Base-by-base conservation (phyloP, 2,113 vertebrate genomes). In the Silurus glanis region DNA sequence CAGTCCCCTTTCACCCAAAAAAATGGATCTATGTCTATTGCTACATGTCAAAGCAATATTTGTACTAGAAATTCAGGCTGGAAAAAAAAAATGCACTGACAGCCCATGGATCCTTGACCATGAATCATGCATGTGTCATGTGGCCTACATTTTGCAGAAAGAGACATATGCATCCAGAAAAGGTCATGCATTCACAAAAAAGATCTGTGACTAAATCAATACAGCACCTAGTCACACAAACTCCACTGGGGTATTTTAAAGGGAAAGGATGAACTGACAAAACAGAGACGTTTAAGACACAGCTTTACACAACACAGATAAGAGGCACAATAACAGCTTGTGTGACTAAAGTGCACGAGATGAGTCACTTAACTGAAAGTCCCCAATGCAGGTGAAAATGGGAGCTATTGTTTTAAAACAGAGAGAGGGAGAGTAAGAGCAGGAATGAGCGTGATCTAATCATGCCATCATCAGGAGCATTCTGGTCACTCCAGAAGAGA, bases 361-460 rank as follows among this genome's bases (percentile, higher is more conserved):
- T 78, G 56, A 83, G 82, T 72, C 69, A 58, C 47, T 45, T 12
- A 59, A 53, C 59, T n/a, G 47, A 80, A 80, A 85, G 64, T 79
- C 81, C 84, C 64, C 4, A 21, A 72, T 49, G 21, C 81, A 88
- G 72, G 87, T 88, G 66, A 86, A 86, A 86, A 53, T 62, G 25
- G 9, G 74, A 62, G 45, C 83, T 72, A 58, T 83, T 86, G 84
- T 88, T 66, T 84, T 21, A n/a, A 58, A 25, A 79, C 16, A 56
- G 28, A 87, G 72, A 80, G 76, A 53, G 55, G 19, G 66, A 1
- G 16, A 51, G 61, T 53, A 67, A 55, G 49, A n/a, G 76, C 6
- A 58, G 49, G 72, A 66, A 75, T 67, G 72, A 83, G 69, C 64
- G 28, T 90, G 90, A 92, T 90, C 81, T 91, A 89, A 94, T 91